Base-by-base conservation (phyloP, 2,113 vertebrate species). In the Tragelaphus imberbis region DNA sequence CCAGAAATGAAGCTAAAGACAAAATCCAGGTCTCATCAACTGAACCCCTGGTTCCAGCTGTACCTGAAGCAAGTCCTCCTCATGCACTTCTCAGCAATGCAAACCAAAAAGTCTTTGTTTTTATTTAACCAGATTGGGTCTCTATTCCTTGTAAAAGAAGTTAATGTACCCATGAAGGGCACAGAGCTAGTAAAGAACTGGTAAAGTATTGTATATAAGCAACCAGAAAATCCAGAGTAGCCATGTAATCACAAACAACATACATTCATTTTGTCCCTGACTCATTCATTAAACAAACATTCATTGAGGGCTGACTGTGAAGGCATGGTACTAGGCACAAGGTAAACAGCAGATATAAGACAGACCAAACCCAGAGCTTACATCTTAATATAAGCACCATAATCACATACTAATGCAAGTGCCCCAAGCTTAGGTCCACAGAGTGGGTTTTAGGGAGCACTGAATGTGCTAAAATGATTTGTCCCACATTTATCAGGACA, bases 211-310 rank as follows among this genome's bases (percentile, higher is more conserved):
- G 33, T 49, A 10, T 51, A 77, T 58, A 77, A 94, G 75, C 80
- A 96, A 81, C 68, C 40, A 58, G 49, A 89, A 95, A 47, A 77
- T 75, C 25, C 96, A 95, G 28, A 59, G 44, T 53, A 49, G 71
- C 55, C 63, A 23, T 33, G 80, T 71, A 82, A 30, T 71, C 90
- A 88, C 79, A 90, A 58, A 65, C 15, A 28, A 92, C 87, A 80
- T 58, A 75, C 19, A 4, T 56, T 65, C 58, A n/a, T 27, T 96
- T 90, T 79, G 23, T 88, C 51, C 90, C 2, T 80, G 51, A 80
- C n/a, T 95, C 36, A 33, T 36, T 93, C n/a, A 44, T 71, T 91
- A 77, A 91, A 91, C 40, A 88, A 93, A 61, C n/a, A 95, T 44
- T 80, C 51, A 71, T 0, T 61, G 33, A 68, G n/a, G 7, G 7